These are phyloP conservation scores for Eufriesea mexicana DNA, from an alignment of 1,140 invertebrate species.

Conservation along the genomic window DNA sequence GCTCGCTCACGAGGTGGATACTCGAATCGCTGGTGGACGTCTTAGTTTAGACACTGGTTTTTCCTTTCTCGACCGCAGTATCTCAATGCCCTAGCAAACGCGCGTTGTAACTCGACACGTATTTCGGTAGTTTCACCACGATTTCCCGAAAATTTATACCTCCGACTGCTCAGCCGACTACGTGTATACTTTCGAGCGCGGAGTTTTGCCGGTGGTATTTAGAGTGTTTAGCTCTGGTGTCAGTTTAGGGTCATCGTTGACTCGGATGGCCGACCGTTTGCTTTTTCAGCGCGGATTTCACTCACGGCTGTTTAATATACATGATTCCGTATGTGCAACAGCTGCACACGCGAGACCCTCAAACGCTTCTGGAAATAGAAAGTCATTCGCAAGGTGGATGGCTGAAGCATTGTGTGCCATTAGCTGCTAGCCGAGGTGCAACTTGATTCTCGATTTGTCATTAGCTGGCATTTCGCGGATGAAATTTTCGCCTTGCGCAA, in stretches of 20 bases:
- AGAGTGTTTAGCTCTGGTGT: background rate
- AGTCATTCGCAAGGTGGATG: constrained; percentile 49
- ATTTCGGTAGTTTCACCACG: background rate
- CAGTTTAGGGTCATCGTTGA: constrained; percentile 7
- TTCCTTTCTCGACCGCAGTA: constrained; percentile 14
- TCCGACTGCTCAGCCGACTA: too few species aligned
- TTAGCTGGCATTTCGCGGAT: background rate
- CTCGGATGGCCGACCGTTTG: background rate
- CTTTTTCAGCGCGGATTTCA: constrained; percentile 39
- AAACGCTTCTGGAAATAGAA: constrained; percentile 53
- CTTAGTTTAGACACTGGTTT: constrained; percentile 33
- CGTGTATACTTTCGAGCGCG: background rate
- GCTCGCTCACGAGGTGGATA: constrained; percentile 24
- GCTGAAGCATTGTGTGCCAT: constrained; percentile 39
- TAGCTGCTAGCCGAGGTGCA: background rate
- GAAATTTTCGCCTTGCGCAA: background rate
- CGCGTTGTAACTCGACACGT: constrained; percentile 22
- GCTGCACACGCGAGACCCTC: constrained; percentile 36
- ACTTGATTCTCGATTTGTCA: background rate
- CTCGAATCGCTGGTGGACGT: constrained; percentile 32
- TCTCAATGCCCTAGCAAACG: background rate
- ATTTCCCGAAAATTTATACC: background rate
- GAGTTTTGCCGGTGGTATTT: background rate
- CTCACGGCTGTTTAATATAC: constrained; percentile 51
- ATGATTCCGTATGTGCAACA: constrained; percentile 44